A percentile compares a stretch with the other conserved stretches of the same genome.
Conservation (phyloP, 2,888 invertebrate genomes). For the Thera obeliscata region DNA sequence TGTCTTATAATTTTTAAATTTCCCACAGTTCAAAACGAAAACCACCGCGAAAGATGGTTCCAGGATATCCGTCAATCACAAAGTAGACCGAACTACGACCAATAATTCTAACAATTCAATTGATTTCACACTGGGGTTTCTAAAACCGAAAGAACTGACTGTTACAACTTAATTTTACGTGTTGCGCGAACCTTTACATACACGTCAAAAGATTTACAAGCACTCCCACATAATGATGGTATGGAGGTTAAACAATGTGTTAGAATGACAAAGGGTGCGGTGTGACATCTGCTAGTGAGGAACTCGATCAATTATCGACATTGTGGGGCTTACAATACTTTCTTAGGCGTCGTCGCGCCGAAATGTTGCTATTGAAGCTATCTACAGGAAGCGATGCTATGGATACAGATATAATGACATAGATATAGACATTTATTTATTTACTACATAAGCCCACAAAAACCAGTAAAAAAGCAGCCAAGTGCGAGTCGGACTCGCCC, state of each 20-base stretch:
- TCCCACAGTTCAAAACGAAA: too few species aligned
- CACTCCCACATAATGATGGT: constrained; percentile 53
- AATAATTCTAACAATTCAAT: background rate
- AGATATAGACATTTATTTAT: too few species aligned
- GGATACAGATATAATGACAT: background rate
- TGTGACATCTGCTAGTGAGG: constrained; percentile 70
- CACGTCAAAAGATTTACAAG: constrained; percentile 66
- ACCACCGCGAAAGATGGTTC: too few species aligned
- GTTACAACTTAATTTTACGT: background rate
- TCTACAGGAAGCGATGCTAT: constrained; percentile 10
- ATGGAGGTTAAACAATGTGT: constrained; percentile 62
- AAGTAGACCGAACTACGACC: too few species aligned
- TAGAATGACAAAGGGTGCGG: constrained; percentile 63
- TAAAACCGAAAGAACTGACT: constrained; percentile 8
- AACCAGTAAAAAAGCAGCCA: too few species aligned
- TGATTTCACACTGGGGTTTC: background rate
- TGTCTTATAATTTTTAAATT: too few species aligned
- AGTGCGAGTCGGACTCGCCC: too few species aligned
- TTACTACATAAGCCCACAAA: too few species aligned
- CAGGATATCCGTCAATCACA: too few species aligned
- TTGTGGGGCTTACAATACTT: constrained; percentile 68
- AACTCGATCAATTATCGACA: constrained; percentile 77
- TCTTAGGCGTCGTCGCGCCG: constrained; percentile 34
- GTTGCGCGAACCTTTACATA: background rate
- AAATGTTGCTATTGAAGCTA: background rate